A percentile compares a stretch with the other conserved stretches of the same genome.
These are phyloP conservation scores for Nycteola revayana DNA, from an alignment of 2,888 invertebrate species.

Conservation along the genomic window DNA sequence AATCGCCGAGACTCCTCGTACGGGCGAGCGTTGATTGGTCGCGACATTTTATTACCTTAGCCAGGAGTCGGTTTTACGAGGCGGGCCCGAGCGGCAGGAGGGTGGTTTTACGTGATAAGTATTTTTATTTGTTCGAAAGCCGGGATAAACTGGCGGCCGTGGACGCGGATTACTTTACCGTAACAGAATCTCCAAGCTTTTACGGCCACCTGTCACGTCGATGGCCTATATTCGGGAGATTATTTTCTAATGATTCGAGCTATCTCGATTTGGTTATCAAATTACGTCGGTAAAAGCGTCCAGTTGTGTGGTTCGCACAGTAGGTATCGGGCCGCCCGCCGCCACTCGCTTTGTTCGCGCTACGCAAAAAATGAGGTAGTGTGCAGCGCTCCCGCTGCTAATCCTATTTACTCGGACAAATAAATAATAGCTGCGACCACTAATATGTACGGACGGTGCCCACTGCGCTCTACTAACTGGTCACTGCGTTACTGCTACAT, in stretches of 20 bases:
- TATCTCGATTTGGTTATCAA: conserved; percentile 12
- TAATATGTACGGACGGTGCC: conserved; percentile 53
- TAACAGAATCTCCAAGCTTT: conserved; percentile 57
- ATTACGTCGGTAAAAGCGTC: conserved; percentile 21
- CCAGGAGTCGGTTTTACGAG: conserved; percentile 37
- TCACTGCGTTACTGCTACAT: conserved; percentile 35
- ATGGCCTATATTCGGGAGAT: conserved; percentile 20
- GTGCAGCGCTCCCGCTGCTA: conserved; percentile 63
- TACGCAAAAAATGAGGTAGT: conserved; percentile 66
- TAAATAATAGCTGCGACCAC: conserved; percentile 67
- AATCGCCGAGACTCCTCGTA: conserved; percentile 38
- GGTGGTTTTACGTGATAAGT: conserved; percentile 63
- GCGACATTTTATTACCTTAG: conserved; percentile 50
- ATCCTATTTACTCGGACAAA: conserved; percentile 73
- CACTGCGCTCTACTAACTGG: conserved; percentile 47
- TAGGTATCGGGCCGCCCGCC: conserved; percentile 24
- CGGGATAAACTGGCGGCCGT: conserved; percentile 45
- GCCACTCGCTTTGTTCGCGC: conserved; percentile 40
- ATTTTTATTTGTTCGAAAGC: conserved; percentile 61
- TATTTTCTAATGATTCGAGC: not conserved
- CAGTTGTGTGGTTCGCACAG: conserved; percentile 17
- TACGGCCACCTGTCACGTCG: conserved; percentile 47
- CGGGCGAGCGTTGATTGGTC: conserved; percentile 46
- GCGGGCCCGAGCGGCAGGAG: conserved; percentile 30
- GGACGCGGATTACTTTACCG: conserved; percentile 47